phyloP scores from a whole-genome alignment of 2,888 invertebrate genomes.

The Metallyticus violacea region DNA sequence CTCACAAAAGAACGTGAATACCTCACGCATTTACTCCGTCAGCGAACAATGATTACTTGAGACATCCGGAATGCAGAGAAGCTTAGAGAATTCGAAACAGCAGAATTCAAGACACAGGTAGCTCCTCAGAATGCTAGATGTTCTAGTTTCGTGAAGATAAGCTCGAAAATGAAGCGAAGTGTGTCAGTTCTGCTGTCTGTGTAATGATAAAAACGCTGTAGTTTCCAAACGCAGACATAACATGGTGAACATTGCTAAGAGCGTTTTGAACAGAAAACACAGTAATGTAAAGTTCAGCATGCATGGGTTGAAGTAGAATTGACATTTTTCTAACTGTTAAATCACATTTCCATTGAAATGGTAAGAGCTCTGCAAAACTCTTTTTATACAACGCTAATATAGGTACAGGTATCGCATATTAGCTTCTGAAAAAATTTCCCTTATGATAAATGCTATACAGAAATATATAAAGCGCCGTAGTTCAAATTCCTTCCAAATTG shows the following conservation, averaged over 20 bases:
- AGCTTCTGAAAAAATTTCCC: too few relatives aligned
- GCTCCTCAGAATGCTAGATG: background rate
- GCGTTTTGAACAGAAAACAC: background rate
- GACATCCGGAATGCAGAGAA: background rate
- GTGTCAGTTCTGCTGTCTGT: background rate
- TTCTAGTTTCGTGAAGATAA: background rate
- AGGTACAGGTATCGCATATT: too few relatives aligned
- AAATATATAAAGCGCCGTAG: too few relatives aligned
- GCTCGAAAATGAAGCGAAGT: background rate
- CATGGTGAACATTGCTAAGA: background rate
- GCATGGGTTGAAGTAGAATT: background rate
- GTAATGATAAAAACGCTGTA: background rate
- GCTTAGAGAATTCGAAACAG: background rate
- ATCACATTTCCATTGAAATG: too few relatives aligned
- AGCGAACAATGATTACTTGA: too few relatives aligned
- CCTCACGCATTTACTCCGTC: too few relatives aligned
- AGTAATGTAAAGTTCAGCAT: background rate
- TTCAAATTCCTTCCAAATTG: too few relatives aligned
- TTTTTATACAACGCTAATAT: too few relatives aligned
- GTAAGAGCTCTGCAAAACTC: too few relatives aligned
- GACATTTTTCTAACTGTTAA: background rate
- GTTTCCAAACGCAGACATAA: background rate
- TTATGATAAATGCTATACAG: too few relatives aligned
- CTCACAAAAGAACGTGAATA: too few relatives aligned
- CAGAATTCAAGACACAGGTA: background rate